Percentiles rank a stretch among this genome's conserved stretches.
phyloP scores from a whole-genome alignment of 2,797 vertebrate species.

The Crenuchus spilurus region DNA sequence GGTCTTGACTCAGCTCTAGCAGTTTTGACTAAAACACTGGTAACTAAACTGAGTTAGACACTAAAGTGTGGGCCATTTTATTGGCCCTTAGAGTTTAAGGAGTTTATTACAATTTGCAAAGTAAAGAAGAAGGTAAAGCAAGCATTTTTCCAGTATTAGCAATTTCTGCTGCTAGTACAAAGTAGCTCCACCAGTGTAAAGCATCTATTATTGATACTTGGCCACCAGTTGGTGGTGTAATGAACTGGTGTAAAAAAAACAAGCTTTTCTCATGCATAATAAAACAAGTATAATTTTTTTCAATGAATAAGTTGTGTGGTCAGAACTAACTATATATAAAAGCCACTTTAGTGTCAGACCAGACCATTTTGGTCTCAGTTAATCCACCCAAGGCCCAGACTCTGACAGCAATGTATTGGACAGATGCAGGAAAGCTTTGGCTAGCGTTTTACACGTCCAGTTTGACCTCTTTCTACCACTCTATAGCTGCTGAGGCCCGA shows the following conservation, averaged over 20 bases:
- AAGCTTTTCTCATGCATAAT: background rate
- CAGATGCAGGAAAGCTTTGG: background rate
- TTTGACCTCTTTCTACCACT: constrained; percentile 42
- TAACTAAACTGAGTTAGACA: too few relatives aligned
- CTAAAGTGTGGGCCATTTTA: background rate
- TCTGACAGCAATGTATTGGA: background rate
- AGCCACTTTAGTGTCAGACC: background rate
- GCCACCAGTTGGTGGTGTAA: background rate
- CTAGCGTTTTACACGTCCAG: constrained; percentile 19
- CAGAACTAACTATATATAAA: too few relatives aligned
- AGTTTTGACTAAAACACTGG: too few relatives aligned
- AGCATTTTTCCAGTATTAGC: too few relatives aligned
- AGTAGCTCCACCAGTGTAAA: background rate
- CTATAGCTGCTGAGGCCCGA: constrained; percentile 32
- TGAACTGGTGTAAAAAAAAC: background rate
- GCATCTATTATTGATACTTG: background rate
- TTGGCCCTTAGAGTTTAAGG: background rate
- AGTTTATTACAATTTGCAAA: too few relatives aligned
- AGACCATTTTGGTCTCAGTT: background rate
- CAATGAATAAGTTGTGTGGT: too few relatives aligned
- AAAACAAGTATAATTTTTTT: too few relatives aligned
- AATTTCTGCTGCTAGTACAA: too few relatives aligned
- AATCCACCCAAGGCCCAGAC: background rate
- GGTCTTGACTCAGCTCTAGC: too few relatives aligned
- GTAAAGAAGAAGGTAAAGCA: too few relatives aligned